Evolutionary conservation across 2,113 vertebrate species (phyloP), one percentile per base, ranked within the genome.

Genomic region (Aspidoscelis tigris): DNA sequence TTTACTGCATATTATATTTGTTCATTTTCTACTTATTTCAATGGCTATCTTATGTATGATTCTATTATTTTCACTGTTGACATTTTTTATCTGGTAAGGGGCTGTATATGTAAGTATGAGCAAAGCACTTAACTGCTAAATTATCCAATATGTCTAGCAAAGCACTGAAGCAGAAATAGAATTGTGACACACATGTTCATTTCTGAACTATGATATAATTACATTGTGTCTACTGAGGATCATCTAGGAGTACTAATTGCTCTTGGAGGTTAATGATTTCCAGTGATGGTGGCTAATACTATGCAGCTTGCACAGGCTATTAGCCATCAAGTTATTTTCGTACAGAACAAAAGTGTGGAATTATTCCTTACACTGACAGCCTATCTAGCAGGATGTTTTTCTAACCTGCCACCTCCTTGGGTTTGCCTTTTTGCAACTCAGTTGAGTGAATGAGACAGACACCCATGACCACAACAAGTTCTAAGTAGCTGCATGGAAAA

Each of bases 211-310:
- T 33, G 76, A 10, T 70, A 81, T 21, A 53, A 55, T 83, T 82
- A 0, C 21, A 68, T 72, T 84, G 4, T 24, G 77, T 33, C 69
- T 79, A 3, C 18, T 80, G 80, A 75, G 26, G 72, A 55, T 86
- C 91, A 83, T 64, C 10, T 41, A 75, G 41, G 7, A 82, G 71
- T 87, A 87, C 26, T 70, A 90, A 91, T 83, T 86, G 9, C 1
- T 87, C 86, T 41, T 80, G 70, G 55, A 18, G 47, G 85, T 85
- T 78, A 55, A 2, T 84, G 70, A 85, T 76, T 87, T 87, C 50
- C 84, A 22, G 3, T 86, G 93, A 50, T 18, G 76, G 68, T 73
- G 64, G 70, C 18, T 74, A 71, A 14, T 73, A 14, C 84, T 89
- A 9, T n/a, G 21, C 26, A 53, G 5, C 21, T 82, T 68, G 11